phyloP scores from a whole-genome alignment of 2,113 vertebrate species.

The Hydropotes inermis region DNA sequence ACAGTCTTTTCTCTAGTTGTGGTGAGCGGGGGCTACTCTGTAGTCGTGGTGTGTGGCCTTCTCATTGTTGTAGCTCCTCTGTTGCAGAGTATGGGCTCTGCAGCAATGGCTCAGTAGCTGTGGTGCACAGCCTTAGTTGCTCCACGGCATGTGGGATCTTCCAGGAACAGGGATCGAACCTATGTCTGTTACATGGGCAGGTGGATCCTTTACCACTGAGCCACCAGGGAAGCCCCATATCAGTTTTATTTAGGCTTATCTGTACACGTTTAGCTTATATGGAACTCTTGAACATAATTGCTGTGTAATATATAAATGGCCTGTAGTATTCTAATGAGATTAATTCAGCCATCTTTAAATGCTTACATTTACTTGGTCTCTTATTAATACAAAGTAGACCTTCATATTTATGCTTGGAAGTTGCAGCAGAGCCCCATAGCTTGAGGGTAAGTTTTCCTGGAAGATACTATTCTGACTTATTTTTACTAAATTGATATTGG shows the following conservation, averaged over 20 bases:
- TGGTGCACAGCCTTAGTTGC: not conserved
- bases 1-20: not conserved
- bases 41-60: not conserved
- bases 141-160: not conserved
- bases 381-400: not conserved
- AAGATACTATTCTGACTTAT: not conserved
- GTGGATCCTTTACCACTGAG: not conserved
- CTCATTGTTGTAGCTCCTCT: not conserved
- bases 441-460: slow-evolving; percentile 4
- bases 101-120: not conserved
- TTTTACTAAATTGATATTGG: not conserved
- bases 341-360: not conserved
- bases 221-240: not conserved
- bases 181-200: not conserved
- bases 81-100: not conserved
- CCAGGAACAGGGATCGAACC: not conserved
- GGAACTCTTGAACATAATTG: not conserved
- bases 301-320: too few relatives aligned
- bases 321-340: not conserved
- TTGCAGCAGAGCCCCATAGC: not conserved
- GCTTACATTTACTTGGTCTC: not conserved
- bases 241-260: not conserved
- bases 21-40: not conserved
- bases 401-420: not conserved
- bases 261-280: not conserved